Conservation (phyloP, 2,888 invertebrate species). For the Megastigmus dorsalis region DNA sequence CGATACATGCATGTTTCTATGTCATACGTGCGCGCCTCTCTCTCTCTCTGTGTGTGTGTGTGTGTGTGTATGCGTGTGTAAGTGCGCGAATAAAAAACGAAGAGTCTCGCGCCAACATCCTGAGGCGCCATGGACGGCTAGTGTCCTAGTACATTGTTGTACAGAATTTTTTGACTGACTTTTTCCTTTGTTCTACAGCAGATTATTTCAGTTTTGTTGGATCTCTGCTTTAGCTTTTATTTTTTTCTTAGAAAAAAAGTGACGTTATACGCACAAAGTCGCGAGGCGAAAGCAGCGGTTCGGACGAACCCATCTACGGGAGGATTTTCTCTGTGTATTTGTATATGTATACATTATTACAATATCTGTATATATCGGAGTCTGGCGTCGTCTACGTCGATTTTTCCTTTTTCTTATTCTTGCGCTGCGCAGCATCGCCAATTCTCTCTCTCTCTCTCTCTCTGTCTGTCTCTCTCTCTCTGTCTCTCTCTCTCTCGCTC, state of each 20-base stretch:
- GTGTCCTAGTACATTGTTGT: too few relatives aligned
- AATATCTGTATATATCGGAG: background rate
- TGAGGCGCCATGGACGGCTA: too few relatives aligned
- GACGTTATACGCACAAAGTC: background rate
- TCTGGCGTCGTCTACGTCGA: background rate
- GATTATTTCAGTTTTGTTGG: background rate
- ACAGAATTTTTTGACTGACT: too few relatives aligned
- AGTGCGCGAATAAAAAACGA: background rate
- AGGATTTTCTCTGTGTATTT: too few relatives aligned
- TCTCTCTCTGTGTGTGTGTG: background rate
- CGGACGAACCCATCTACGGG: slow-evolving; percentile 3
- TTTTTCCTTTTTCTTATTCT: background rate
- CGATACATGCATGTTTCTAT: background rate
- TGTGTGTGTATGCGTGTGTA: background rate
- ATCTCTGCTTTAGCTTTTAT: background rate
- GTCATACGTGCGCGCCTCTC: too few relatives aligned
- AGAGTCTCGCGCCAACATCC: too few relatives aligned
- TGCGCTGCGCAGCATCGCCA: too few relatives aligned
- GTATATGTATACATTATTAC: too few relatives aligned
- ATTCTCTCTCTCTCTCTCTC: too few relatives aligned
- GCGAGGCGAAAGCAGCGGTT: slow-evolving; percentile 1
- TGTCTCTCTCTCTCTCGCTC: too few relatives aligned
- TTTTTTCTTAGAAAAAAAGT: slow-evolving; percentile 17
- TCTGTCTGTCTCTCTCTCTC: too few relatives aligned
- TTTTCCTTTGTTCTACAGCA: background rate